Base-by-base conservation (phyloP, 2,888 invertebrate genomes). In the Drosophila mimetica region DNA sequence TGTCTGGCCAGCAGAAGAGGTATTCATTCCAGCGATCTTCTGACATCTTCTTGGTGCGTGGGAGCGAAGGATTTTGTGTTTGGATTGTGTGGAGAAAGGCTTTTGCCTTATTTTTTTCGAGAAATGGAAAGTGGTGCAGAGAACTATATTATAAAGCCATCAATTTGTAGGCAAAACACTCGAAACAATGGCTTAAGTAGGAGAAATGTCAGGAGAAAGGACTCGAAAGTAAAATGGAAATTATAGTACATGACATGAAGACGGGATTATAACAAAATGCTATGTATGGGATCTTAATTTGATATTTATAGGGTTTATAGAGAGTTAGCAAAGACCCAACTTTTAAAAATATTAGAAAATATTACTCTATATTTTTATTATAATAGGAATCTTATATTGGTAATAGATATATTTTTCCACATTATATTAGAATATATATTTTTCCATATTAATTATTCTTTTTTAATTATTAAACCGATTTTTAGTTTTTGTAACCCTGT, bases 31-130 rank as follows among this genome's bases (percentile, higher is more conserved):
- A 20, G 3, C 28, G 46, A 34, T 37, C 36, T 71, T 37, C 36
- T 71, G 36, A 34, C n/a, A 46, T 54, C 44, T 48, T 54, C 44
- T 48, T 34, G 46, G 53, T 55, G 82, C 82, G 87, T 83, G 82
- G 87, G 82, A 82, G 76, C 72, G 36, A 36, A 37, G 47, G 52
- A 51, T 36, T 44, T 50, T 2, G 18, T 16, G 18, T 16, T 18
- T 25, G 25, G 25, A 14, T n/a, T 28, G 36, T 53, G 18, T 5
- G 22, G 18, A 20, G 61, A 39, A 61, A 46, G 57, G 44, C 37
- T 48, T 42, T 41, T 22, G n/a, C 41, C n/a, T n/a, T n/a, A n/a
- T n/a, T n/a, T 20, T 44, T 44, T 44, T 20, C 13, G 13, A 34
- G 32, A 66, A 66, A 44, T 46, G 32, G 50, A 58, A 34, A 48